Base-by-base conservation (phyloP, 1,140 invertebrate species). In the Geopemphigus sp. region DNA sequence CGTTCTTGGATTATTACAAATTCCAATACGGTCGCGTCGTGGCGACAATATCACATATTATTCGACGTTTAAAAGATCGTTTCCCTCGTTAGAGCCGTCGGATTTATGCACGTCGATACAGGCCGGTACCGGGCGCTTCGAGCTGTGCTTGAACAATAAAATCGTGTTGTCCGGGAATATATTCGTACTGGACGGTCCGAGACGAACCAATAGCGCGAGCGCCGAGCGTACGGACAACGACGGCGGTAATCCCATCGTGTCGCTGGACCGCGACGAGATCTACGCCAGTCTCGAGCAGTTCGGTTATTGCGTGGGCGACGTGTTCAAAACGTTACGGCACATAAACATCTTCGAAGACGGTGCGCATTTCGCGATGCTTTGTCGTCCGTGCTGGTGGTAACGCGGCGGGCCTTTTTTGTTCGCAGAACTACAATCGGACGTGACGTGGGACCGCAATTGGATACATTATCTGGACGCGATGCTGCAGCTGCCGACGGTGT, bases 401-500 rank as follows among this genome's bases (percentile, higher is more conserved):
- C n/a, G n/a, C n/a, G n/a, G n/a, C n/a, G n/a, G n/a, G n/a, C n/a
- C n/a, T n/a, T n/a, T n/a, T n/a, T n/a, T n/a, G n/a, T n/a, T n/a
- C 39, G 0, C 47, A 76, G 72, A 39, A 57, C 3, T 76, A 2
- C 29, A 59, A 14, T 22, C 29, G 10, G 15, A 59, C 22, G 2
- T 74, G 10, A n/a, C 4, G 1, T 59, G 72, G 72, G 56, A 74
- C 8, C 17, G 57, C 5, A 74, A 74, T 45, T 74, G 72, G 72
- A 57, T 59, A 22, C 56, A 74, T 17, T 74, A 57, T 45, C 14
- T 74, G 14, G 72, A 74, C 32, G 72, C 72, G 1, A 15, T 59
- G 14, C 4, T 74, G n/a, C 53, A 74, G n/a, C 12, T 74, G 12
- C 54, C 54, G 1, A 57, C 72, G 12, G 4, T 59, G n/a, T 12